Evolutionary conservation across 2,888 invertebrate genomes (phyloP).

Genomic region (Cheilosia urbana): DNA sequence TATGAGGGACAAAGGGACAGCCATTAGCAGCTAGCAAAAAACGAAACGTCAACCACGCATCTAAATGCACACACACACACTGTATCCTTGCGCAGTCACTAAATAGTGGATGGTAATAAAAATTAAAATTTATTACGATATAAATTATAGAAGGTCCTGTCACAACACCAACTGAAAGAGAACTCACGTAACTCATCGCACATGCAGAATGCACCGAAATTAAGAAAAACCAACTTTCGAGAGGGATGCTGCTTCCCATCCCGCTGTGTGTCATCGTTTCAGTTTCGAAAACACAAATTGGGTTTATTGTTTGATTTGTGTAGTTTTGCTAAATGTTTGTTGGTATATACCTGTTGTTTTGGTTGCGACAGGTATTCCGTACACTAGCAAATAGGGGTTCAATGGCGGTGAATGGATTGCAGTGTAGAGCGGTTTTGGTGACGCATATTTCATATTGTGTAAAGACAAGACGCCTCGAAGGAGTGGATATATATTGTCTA

Average conservation of each 20-base stretch:
- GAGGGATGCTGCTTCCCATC: conserved; percentile 53
- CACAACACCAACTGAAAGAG: conserved; percentile 72
- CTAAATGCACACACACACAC: conserved; percentile 13
- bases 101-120: conserved; percentile 66
- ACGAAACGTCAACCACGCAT: conserved; percentile 50
- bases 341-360: conserved; percentile 57
- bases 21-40: neutral
- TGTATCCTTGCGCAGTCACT: conserved; percentile 37
- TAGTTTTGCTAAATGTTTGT: conserved; percentile 64
- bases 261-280: conserved; percentile 62
- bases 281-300: conserved; percentile 26
- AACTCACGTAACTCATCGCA: conserved; percentile 36
- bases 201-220: conserved; percentile 22
- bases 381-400: conserved; percentile 53
- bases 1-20: neutral
- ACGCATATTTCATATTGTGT: conserved; percentile 69
- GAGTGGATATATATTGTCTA: conserved; percentile 77
- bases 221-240: conserved; percentile 15
- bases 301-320: conserved; percentile 44
- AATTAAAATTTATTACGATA: conserved; percentile 76
- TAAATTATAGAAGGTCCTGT: conserved; percentile 76
- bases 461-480: conserved; percentile 53
- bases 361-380: conserved; percentile 51
- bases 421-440: conserved; percentile 61
- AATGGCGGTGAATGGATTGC: conserved; percentile 59